Base-by-base conservation (phyloP, 2,797 vertebrate genomes). In the Hipposideros larvatus region DNA sequence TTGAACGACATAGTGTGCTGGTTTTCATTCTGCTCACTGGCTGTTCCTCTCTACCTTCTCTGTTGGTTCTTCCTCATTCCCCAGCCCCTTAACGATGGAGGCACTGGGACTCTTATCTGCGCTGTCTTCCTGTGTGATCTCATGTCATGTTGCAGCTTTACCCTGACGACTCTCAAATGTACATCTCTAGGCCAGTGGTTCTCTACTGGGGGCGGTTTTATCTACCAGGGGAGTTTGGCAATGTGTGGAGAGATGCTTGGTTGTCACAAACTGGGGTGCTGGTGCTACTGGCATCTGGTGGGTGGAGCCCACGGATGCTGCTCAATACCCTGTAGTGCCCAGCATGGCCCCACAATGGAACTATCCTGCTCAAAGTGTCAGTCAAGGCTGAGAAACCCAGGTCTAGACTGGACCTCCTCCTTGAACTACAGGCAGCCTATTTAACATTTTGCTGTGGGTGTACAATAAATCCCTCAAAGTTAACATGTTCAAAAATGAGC, bases 281-380 rank as follows among this genome's bases (percentile, higher is more conserved):
- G 24, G 16, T 26, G 41, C 53, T 70, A 1, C 61, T 70, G 34
- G 34, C 24, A 28, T 37, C 59, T 68, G 3, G 4, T 19, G 18
- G 15, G 34, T 13, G 28, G 22, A 37, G 4, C 11, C 43, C 7
- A 46, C n/a, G 59, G 59, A 0, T 48, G 4, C 15, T 31, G 11
- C 2, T 66, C 28, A 8, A 13, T 28, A 2, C 19, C 46, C 3
- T 5, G 0, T 4, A 0, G 24, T 11, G 24, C 34, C 5, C 22
- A 37, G 83, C 18, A 46, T 0, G 0, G 10, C 43, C 37, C 53
- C 31, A 22, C 34, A 1, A 1, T 31, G 11, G 86, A 83, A 16
- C 11, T 4, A 0, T 5, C 43, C 24, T 4, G 19, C 46, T 91
- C 48, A 19, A 19, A 19, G 41, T 24, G 55, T 87, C 22, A 6